phyloP scores from a whole-genome alignment of 2,888 invertebrate genomes.

The Bruchidius siliquastri region DNA sequence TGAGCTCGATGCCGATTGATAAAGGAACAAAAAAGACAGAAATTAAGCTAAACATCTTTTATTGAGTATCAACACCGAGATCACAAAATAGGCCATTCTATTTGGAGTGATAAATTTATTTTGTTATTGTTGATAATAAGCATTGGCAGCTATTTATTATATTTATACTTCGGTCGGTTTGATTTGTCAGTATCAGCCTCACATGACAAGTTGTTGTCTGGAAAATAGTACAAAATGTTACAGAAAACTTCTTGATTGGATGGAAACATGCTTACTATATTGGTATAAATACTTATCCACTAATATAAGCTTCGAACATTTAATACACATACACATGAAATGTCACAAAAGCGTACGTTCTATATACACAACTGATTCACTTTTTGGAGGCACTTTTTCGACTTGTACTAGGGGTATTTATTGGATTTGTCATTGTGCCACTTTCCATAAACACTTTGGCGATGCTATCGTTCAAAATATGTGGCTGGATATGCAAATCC shows the following conservation, averaged over 20 bases:
- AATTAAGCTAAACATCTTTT: no score
- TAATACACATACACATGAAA: not conserved
- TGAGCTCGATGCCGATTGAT: no score
- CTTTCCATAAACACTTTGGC: conserved; percentile 15
- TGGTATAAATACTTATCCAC: conserved; percentile 6
- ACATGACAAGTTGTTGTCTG: no score
- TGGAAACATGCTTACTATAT: not conserved
- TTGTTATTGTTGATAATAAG: no score
- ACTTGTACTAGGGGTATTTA: not conserved
- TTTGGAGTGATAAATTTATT: no score
- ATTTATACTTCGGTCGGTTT: no score
- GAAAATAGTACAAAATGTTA: not conserved
- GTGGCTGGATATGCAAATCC: conserved; percentile 23
- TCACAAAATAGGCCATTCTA: no score
- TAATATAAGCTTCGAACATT: conserved; percentile 7
- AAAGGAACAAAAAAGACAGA: no score
- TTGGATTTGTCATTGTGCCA: conserved; percentile 9
- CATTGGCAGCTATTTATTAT: no score
- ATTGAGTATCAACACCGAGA: no score
- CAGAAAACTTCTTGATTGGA: not conserved
- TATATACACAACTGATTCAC: not conserved
- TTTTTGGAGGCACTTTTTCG: not conserved
- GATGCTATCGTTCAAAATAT: conserved; percentile 20
- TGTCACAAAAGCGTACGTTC: conserved; percentile 3
- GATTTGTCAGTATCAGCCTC: no score